Percentiles rank a stretch among this genome's conserved stretches.
Evolutionary conservation across 2,888 invertebrate genomes (phyloP).

Genomic region (Hyalella azteca): DNA sequence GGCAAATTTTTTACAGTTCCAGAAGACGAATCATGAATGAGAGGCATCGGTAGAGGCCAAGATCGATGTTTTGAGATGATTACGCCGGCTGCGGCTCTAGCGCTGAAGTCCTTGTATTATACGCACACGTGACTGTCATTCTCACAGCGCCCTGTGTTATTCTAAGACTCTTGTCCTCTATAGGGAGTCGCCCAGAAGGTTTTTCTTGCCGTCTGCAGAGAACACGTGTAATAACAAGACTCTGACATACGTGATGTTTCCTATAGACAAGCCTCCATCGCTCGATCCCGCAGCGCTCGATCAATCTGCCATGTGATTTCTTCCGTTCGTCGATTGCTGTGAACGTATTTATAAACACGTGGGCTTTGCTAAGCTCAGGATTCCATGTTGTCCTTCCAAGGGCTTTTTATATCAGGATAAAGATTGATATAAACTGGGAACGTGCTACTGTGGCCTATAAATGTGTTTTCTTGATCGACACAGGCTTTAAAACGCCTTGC

Average conservation of each 20-base stretch:
- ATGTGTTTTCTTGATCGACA: too few species aligned
- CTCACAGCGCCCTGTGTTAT: conserved; percentile 11
- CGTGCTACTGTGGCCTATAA: too few species aligned
- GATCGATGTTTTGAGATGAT: conserved; percentile 16
- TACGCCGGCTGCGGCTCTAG: not conserved
- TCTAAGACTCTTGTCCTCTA: conserved; percentile 30
- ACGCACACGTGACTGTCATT: not conserved
- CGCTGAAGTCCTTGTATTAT: not conserved
- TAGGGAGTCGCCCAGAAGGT: not conserved
- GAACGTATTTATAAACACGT: too few species aligned
- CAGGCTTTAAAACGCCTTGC: too few species aligned
- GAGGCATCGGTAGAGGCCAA: not conserved
- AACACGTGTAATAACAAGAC: conserved; percentile 29
- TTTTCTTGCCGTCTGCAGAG: conserved; percentile 20
- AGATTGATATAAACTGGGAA: too few species aligned
- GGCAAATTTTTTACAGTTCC: not conserved
- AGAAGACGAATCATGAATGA: not conserved
- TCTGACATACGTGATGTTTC: not conserved
- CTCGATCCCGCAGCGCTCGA: too few species aligned
- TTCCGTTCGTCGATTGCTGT: too few species aligned
- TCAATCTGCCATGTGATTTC: too few species aligned
- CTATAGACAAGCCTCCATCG: not conserved
- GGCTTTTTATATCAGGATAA: too few species aligned
- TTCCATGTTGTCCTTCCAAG: too few species aligned
- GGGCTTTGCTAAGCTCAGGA: too few species aligned